phyloP scores from a whole-genome alignment of 2,797 vertebrate species.

The Petrocephalus sullivani region DNA sequence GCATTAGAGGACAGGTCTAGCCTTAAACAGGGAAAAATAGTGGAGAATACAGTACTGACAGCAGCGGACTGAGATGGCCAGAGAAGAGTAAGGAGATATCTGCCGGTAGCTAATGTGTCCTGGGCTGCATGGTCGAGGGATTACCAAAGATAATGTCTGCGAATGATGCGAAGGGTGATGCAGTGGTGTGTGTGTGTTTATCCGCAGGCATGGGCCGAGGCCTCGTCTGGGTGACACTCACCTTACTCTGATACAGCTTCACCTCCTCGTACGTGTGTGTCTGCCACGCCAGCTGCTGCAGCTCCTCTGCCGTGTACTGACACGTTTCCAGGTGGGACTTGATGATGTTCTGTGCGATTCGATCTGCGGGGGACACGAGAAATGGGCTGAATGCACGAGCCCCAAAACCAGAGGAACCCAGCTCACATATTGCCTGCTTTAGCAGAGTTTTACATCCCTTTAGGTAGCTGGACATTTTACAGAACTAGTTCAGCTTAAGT shows the following conservation, averaged over 20 bases:
- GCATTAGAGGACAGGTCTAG: not conserved
- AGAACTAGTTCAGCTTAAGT: not conserved
- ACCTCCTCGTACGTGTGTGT: constrained; percentile 97
- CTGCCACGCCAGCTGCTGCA: constrained; percentile 97
- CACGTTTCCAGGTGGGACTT: constrained; percentile 98
- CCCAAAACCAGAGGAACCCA: not conserved
- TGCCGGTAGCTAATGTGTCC: not conserved
- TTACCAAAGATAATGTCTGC: no score
- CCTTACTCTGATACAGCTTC: constrained; percentile 98
- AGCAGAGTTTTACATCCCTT: not conserved
- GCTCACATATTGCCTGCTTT: not conserved
- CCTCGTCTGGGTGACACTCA: constrained; percentile 42
- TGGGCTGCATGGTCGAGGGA: not conserved
- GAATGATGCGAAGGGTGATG: not conserved
- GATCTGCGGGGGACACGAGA: constrained; percentile 64
- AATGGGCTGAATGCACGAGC: not conserved
- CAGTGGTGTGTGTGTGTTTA: not conserved
- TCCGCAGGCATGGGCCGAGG: not conserved
- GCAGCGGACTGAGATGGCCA: not conserved
- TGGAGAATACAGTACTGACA: not conserved
- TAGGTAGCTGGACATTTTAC: not conserved
- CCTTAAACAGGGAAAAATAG: not conserved
- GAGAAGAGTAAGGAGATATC: constrained; percentile 23
- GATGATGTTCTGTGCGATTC: constrained; percentile 98
- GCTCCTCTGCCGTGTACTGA: constrained; percentile 94